Evolutionary conservation across 2,113 vertebrate species (phyloP).

Genomic region (mouse (Mus musculus)): GRCm39 chr7:88297001-88297500

Average conservation of each 20-base stretch:
- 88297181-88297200: background rate
- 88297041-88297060: background rate
- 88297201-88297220: too few relatives aligned
- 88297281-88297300: background rate
- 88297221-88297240: background rate
- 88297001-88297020: background rate
- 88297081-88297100: slow-evolving; percentile 5
- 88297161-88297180: background rate
- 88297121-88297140: background rate
- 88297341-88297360: too few relatives aligned
- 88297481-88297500: background rate
- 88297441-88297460: background rate
- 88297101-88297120: background rate
- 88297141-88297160: background rate
- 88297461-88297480: background rate
- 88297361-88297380: background rate
- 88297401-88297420: background rate
- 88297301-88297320: background rate
- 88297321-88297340: background rate
- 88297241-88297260: background rate
- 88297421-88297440: background rate
- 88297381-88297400: background rate
- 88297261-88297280: background rate
- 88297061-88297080: background rate
- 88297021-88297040: background rate